phyloP scores from a whole-genome alignment of 2,113 vertebrate species.

The Gopherus flavomarginatus region DNA sequence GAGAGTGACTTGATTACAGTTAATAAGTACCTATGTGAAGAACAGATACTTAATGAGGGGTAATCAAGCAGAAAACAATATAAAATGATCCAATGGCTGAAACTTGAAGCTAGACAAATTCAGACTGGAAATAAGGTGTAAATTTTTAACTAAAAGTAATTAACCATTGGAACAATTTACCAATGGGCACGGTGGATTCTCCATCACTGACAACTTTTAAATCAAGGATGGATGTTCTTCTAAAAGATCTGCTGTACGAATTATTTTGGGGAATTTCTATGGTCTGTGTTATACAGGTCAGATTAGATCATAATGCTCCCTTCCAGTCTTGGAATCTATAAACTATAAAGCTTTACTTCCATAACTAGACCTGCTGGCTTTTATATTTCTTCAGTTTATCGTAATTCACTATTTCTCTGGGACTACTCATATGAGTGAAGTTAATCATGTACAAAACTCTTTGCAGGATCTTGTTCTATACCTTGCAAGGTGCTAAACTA shows the following conservation, averaged over 20 bases:
- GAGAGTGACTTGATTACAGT: not conserved
- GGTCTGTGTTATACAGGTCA: not conserved
- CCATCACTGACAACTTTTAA: not conserved
- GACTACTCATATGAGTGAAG: slow-evolving; percentile 32
- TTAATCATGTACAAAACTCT: not conserved
- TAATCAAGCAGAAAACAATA: not conserved
- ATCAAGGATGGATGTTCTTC: not conserved
- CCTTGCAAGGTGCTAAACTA: not conserved
- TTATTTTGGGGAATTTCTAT: not conserved
- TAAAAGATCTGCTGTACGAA: not conserved
- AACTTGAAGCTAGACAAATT: not conserved
- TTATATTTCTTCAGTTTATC: slow-evolving; percentile 18
- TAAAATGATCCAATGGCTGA: not conserved
- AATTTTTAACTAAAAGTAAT: not conserved
- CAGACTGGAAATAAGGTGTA: not conserved
- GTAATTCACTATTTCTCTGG: slow-evolving; percentile 20
- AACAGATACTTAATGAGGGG: not conserved
- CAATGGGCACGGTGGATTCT: not conserved
- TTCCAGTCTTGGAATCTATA: not conserved
- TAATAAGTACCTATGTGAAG: not conserved
- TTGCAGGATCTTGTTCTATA: not conserved
- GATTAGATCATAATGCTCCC: not conserved
- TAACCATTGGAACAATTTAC: not conserved
- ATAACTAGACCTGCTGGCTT: not conserved
- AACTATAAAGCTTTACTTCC: not conserved